phyloP scores from a whole-genome alignment of 2,113 vertebrate species.

The Salvelinus alpinus region DNA sequence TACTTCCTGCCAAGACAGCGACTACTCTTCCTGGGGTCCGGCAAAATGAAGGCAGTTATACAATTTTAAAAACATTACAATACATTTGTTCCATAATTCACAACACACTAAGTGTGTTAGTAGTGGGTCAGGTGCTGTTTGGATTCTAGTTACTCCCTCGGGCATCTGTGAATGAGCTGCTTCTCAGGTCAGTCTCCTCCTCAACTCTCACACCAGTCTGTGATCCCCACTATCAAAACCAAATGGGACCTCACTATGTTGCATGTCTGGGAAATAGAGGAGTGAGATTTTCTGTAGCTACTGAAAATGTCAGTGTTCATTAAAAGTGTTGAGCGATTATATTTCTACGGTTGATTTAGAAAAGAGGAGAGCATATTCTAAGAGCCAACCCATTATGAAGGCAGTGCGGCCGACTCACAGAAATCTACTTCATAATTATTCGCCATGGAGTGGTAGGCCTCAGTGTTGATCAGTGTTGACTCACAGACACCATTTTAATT shows the following conservation, averaged over 20 bases:
- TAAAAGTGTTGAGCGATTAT: no score
- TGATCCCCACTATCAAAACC: slow-evolving; percentile 17
- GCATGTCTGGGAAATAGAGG: not conserved
- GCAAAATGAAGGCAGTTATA: no score
- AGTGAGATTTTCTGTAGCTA: slow-evolving; percentile 2
- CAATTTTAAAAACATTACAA: no score
- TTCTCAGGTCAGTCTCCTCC: slow-evolving; percentile 13
- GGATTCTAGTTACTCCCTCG: slow-evolving; percentile 19
- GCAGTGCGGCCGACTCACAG: slow-evolving; percentile 1
- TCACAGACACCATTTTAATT: slow-evolving; percentile 25
- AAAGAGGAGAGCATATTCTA: slow-evolving; percentile 18
- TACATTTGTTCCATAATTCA: no score
- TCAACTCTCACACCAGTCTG: slow-evolving; percentile 35
- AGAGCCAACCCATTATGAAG: slow-evolving; percentile 29
- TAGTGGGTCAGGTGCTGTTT: not conserved
- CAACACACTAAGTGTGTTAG: not conserved
- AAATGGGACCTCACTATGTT: not conserved
- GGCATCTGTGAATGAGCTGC: slow-evolving; percentile 9
- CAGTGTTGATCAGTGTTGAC: slow-evolving; percentile 20
- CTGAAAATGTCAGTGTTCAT: no score
- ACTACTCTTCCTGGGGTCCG: no score
- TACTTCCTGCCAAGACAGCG: no score
- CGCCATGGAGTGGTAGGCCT: slow-evolving; percentile 23
- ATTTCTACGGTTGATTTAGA: not conserved
- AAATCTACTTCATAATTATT: slow-evolving; percentile 47